These are phyloP conservation scores for Saccostrea echinata DNA, from an alignment of 1,140 invertebrate species.

Conservation along the genomic window DNA sequence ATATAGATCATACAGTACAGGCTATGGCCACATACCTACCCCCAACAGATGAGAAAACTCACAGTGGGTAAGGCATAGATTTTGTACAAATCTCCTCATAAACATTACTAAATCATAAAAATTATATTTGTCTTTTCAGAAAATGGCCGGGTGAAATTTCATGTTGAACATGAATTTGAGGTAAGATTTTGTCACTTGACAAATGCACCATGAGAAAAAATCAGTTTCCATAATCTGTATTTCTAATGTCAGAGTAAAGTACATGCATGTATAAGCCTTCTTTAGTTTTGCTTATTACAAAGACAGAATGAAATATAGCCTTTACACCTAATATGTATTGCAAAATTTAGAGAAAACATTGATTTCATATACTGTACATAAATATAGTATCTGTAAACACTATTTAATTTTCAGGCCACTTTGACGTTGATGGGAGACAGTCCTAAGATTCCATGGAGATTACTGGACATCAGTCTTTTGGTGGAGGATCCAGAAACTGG, in stretches of 20 bases:
- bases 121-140: slow-evolving; percentile 82
- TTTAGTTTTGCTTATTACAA: too few species aligned
- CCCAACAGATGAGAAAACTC: slow-evolving; percentile 96
- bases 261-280: too few species aligned
- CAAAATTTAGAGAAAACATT: too few species aligned
- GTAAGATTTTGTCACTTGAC: slow-evolving; percentile 80
- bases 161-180: slow-evolving; percentile 97
- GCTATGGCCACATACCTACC: slow-evolving; percentile 90
- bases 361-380: too few species aligned
- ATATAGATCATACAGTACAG: slow-evolving; percentile 87
- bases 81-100: background rate
- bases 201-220: too few species aligned
- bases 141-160: slow-evolving; percentile 95
- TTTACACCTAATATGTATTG: too few species aligned
- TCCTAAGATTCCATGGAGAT: slow-evolving; percentile 93
- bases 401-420: slow-evolving; percentile 78
- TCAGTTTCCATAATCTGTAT: too few species aligned
- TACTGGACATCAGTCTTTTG: slow-evolving; percentile 96
- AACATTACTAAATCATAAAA: background rate
- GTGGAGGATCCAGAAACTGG: slow-evolving; percentile 98
- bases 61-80: slow-evolving; percentile 82
- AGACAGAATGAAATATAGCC: too few species aligned
- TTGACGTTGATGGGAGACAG: slow-evolving; percentile 98
- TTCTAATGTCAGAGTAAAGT: too few species aligned
- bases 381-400: too few species aligned